phyloP scores from a whole-genome alignment of 2,113 vertebrate genomes.

The Phocoena sinus region DNA sequence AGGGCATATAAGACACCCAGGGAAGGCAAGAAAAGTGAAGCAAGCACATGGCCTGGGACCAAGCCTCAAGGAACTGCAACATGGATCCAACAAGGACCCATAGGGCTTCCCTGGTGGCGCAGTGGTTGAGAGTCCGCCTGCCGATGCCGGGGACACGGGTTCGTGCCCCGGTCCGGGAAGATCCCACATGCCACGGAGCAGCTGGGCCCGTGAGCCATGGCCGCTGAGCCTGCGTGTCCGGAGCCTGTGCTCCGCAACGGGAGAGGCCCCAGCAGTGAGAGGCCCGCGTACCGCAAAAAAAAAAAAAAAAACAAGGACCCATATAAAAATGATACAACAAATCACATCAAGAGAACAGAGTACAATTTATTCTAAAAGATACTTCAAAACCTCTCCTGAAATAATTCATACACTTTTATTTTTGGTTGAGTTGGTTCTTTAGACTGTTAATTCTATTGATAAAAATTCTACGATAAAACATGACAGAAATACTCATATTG shows the following conservation, averaged over 20 bases:
- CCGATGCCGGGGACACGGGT: too few species aligned
- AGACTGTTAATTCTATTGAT: constrained; percentile 4
- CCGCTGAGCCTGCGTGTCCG: too few species aligned
- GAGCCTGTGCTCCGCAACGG: too few species aligned
- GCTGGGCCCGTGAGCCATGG: too few species aligned
- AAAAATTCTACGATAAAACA: neutral
- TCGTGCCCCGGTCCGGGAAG: too few species aligned
- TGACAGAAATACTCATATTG: neutral
- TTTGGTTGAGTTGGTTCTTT: neutral
- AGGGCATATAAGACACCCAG: neutral
- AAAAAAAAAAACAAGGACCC: neutral
- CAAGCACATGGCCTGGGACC: neutral
- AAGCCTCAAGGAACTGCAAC: neutral
- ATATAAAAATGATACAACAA: neutral
- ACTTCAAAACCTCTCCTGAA: neutral
- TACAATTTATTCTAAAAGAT: neutral
- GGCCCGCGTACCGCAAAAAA: too few species aligned
- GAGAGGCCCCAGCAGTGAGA: too few species aligned
- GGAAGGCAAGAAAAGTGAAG: neutral
- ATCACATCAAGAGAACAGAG: neutral
- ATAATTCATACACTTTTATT: neutral
- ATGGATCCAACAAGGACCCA: neutral
- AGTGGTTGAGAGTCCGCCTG: too few species aligned
- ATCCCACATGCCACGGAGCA: too few species aligned
- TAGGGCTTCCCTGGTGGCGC: too few species aligned